Percentiles rank a stretch among this genome's conserved stretches.
phyloP scores from a whole-genome alignment of 2,113 vertebrate species.

The Vanacampus margaritifer region DNA sequence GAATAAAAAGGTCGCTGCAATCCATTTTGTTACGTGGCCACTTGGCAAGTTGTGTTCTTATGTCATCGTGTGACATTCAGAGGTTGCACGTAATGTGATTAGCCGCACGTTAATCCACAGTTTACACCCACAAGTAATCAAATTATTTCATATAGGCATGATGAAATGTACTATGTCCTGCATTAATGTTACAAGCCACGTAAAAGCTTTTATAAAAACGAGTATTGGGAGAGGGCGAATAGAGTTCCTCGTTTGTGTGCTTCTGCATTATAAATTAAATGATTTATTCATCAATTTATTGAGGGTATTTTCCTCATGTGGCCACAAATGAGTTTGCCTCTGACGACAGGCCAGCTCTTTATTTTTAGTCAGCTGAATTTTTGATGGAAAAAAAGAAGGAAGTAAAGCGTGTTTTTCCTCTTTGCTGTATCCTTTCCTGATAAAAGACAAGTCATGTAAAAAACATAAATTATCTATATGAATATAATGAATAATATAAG shows the following conservation, averaged over 20 bases:
- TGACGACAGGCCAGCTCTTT: constrained; percentile 34
- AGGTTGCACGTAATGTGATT: neutral
- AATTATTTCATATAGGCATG: neutral
- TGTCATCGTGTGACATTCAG: neutral
- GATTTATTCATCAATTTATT: neutral
- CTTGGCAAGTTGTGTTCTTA: neutral
- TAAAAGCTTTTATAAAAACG: neutral
- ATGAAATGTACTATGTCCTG: neutral
- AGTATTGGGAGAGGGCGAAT: neutral
- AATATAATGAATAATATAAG: constrained; percentile 38
- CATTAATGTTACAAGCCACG: neutral
- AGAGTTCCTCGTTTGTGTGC: neutral
- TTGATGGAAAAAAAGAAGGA: constrained; percentile 41
- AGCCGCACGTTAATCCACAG: constrained; percentile 4
- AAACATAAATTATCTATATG: constrained; percentile 46
- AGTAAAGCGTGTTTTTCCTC: constrained; percentile 22
- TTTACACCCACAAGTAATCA: neutral
- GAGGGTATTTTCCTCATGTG: constrained; percentile 9
- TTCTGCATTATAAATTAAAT: neutral
- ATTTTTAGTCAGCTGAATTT: constrained; percentile 58
- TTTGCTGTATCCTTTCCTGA: constrained; percentile 25
- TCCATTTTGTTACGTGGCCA: neutral
- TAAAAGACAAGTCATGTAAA: constrained; percentile 14
- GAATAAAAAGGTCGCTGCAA: neutral
- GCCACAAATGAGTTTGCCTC: constrained; percentile 32